Evolutionary conservation across 2,113 vertebrate genomes (phyloP).

Genomic region (Gallinago undulata): DNA sequence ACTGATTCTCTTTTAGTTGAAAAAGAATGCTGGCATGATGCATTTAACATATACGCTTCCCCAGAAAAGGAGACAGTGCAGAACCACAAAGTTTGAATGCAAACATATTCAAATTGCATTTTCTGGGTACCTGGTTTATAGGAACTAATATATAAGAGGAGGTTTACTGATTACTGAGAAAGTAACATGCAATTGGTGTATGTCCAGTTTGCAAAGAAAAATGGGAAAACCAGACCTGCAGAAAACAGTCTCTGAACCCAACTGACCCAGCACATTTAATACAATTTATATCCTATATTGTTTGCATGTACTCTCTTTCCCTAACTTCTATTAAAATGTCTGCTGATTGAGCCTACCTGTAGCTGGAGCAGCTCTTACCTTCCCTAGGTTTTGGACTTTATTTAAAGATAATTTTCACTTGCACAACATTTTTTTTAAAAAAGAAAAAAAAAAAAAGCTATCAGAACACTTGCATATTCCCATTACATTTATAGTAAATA

Average conservation of each 20-base stretch:
- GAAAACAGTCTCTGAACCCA: neutral
- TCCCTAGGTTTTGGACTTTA: neutral
- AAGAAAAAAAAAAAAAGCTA: neutral
- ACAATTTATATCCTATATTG: neutral
- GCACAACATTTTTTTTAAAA: neutral
- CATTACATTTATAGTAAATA: neutral
- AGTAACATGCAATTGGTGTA: neutral
- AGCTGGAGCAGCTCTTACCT: neutral
- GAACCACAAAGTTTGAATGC: neutral
- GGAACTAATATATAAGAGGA: neutral
- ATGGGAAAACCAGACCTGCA: neutral
- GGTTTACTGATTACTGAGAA: neutral
- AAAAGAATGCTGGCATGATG: neutral
- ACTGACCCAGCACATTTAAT: neutral
- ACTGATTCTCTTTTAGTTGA: neutral
- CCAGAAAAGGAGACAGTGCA: neutral
- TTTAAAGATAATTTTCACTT: neutral
- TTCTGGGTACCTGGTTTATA: neutral
- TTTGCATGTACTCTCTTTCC: neutral
- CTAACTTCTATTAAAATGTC: neutral
- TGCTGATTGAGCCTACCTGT: conserved; percentile 12
- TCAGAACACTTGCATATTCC: neutral
- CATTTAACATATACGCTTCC: neutral
- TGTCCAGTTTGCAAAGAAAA: neutral
- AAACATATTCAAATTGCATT: neutral